These are phyloP conservation scores for Peromyscus leucopus DNA, from an alignment of 2,113 vertebrate genomes.

Conservation along the genomic window DNA sequence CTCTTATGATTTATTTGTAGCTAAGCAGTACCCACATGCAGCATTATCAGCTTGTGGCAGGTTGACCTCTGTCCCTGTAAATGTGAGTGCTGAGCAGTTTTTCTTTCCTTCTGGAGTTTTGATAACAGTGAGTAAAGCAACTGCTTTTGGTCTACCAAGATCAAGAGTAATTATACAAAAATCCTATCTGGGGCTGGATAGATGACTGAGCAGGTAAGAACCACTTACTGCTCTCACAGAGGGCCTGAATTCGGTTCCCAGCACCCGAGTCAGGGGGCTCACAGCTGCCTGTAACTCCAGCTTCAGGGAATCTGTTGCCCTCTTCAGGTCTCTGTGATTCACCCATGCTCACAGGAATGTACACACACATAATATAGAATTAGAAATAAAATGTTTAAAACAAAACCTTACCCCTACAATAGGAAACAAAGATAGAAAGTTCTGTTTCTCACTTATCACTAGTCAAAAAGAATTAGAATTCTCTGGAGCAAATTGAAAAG, in stretches of 20 bases:
- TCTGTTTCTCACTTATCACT: slow-evolving; percentile 76
- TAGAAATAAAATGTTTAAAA: neutral
- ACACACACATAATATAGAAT: neutral
- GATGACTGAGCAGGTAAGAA: neutral
- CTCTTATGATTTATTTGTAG: slow-evolving; percentile 3
- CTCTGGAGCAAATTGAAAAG: slow-evolving; percentile 67
- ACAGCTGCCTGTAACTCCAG: neutral
- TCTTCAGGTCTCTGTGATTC: no score
- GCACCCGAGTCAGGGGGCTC: neutral
- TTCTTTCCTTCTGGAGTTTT: neutral
- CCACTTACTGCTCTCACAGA: neutral
- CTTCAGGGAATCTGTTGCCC: neutral
- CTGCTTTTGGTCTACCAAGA: slow-evolving; percentile 2
- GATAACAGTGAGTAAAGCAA: neutral
- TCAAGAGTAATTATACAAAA: slow-evolving; percentile 38
- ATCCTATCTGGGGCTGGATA: neutral
- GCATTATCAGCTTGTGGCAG: neutral
- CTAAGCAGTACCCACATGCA: neutral
- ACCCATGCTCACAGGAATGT: neutral
- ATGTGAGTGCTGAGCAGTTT: neutral
- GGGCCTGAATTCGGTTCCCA: neutral
- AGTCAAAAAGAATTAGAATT: slow-evolving; percentile 72
- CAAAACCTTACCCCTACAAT: neutral
- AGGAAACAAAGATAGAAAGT: slow-evolving; percentile 49
- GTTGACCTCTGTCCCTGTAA: neutral